These are phyloP conservation scores for Esox masquinongy DNA, from an alignment of 2,797 vertebrate species.

Conservation along the genomic window DNA sequence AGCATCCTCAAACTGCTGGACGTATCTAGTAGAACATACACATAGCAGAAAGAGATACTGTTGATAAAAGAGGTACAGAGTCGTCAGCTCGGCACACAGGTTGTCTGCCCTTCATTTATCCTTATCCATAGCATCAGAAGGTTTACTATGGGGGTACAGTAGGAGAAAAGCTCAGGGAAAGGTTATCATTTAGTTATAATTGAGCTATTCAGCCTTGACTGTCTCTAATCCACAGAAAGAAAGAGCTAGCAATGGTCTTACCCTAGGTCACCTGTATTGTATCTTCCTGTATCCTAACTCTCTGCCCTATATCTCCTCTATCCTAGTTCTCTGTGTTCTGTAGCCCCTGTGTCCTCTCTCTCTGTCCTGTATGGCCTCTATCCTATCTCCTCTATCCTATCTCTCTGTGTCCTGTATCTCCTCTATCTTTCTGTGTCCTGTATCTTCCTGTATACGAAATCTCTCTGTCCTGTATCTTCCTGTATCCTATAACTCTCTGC, in stretches of 20 bases:
- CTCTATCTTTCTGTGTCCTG: no score
- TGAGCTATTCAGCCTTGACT: not conserved
- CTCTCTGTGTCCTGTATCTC: no score
- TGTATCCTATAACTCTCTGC: no score
- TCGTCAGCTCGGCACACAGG: not conserved
- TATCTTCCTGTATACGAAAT: no score
- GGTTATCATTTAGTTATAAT: not conserved
- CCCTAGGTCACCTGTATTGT: not conserved
- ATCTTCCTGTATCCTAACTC: not conserved
- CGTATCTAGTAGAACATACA: not conserved
- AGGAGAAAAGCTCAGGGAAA: not conserved
- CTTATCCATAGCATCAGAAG: not conserved
- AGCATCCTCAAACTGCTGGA: not conserved
- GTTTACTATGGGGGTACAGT: not conserved
- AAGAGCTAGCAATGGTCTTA: not conserved
- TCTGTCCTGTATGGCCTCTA: no score
- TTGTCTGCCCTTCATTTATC: not conserved
- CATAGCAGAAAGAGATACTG: not conserved
- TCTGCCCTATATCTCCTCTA: no score
- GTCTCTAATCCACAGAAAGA: not conserved
- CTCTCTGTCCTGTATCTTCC: no score
- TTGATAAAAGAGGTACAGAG: not conserved
- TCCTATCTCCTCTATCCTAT: no score
- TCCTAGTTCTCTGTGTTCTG: no score
- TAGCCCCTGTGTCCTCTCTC: no score